These are phyloP conservation scores for Boleophthalmus pectinirostris DNA, from an alignment of 2,113 vertebrate species.

Conservation along the genomic window DNA sequence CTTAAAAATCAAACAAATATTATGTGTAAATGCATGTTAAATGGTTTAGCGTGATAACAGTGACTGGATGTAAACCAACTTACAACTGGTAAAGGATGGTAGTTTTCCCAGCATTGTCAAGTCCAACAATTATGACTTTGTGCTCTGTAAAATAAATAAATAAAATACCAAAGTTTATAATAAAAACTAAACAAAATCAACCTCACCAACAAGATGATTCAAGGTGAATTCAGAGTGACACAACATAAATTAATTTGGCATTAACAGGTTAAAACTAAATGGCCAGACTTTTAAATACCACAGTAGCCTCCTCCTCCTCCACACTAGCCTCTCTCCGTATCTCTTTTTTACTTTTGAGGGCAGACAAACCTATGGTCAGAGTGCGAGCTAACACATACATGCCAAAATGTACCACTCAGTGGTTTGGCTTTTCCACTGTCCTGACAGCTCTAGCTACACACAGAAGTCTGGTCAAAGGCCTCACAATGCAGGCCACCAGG, in stretches of 20 bases:
- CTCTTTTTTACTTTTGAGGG: background rate
- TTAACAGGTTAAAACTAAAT: background rate
- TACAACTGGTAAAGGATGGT: slow-evolving; percentile 99
- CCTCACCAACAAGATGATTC: no score
- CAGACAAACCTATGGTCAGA: slow-evolving; percentile 11
- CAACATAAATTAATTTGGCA: no score
- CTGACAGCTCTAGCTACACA: slow-evolving; percentile 15
- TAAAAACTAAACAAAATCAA: background rate
- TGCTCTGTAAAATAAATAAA: slow-evolving; percentile 82
- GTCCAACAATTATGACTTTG: slow-evolving; percentile 98
- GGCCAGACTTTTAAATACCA: background rate
- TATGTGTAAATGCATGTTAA: slow-evolving; percentile 2
- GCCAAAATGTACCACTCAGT: slow-evolving; percentile 33
- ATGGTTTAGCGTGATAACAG: background rate
- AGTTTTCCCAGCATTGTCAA: slow-evolving; percentile 98
- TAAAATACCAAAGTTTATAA: background rate
- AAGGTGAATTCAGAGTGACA: no score
- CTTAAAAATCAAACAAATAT: slow-evolving; percentile 61
- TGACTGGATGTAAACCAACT: slow-evolving; percentile 66
- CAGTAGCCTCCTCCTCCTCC: background rate
- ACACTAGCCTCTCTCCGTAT: no score
- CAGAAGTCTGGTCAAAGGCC: slow-evolving; percentile 49
- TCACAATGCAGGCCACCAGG: background rate
- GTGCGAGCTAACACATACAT: slow-evolving; percentile 14
- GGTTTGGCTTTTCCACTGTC: slow-evolving; percentile 44